These are phyloP conservation scores for Dasysyrphus albostriatus DNA, from an alignment of 2,888 invertebrate species.

Conservation along the genomic window DNA sequence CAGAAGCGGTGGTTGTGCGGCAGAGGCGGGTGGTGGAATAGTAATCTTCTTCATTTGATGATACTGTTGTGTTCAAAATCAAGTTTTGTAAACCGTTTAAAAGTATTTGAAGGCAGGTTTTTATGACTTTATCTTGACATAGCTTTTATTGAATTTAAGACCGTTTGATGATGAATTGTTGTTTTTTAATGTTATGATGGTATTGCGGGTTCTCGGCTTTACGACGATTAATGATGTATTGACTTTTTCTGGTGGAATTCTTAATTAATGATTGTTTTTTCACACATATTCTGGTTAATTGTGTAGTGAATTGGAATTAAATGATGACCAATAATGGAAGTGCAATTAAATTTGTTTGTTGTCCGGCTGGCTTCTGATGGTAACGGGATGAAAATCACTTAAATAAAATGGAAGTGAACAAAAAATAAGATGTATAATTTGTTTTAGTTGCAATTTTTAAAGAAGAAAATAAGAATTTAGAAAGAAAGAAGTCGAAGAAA, in stretches of 20 bases:
- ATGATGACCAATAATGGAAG: constrained; percentile 57
- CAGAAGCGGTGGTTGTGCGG: neutral
- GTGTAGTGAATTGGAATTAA: constrained; percentile 48
- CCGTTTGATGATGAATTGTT: constrained; percentile 9
- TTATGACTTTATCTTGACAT: constrained; percentile 32
- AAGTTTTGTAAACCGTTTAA: constrained; percentile 40
- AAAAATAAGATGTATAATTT: neutral
- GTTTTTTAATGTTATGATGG: neutral
- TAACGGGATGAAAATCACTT: neutral
- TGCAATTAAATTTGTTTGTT: constrained; percentile 58
- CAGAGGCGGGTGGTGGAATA: neutral
- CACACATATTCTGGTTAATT: constrained; percentile 5
- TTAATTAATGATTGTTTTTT: constrained; percentile 37
- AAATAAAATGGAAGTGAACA: neutral
- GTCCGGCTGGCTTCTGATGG: neutral
- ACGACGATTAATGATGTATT: neutral
- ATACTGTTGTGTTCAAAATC: neutral
- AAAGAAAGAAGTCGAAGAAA: neutral
- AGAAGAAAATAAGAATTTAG: neutral
- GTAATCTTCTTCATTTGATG: neutral
- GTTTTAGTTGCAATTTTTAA: neutral
- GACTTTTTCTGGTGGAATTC: neutral
- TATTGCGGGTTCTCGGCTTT: neutral
- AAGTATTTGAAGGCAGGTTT: constrained; percentile 13
- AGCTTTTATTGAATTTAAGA: constrained; percentile 10